A percentile compares a stretch with the other conserved stretches of the same genome.
These are phyloP conservation scores for Nothocercus nigrocapillus DNA, from an alignment of 2,113 vertebrate species.

Conservation along the genomic window DNA sequence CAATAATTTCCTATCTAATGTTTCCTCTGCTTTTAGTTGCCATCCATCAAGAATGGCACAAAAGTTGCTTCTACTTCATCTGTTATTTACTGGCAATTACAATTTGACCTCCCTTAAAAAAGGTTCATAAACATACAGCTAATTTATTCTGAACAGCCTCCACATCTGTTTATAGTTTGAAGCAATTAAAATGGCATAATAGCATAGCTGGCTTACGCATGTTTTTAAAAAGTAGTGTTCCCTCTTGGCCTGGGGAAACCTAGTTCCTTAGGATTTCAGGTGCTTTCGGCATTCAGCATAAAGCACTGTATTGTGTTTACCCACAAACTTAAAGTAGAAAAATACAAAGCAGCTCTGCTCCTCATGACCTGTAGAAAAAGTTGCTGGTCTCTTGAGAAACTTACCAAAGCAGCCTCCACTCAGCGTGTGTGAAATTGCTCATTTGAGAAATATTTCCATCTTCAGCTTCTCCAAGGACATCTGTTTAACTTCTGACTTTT, in stretches of 20 bases:
- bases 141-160: neutral
- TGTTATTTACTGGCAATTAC: neutral
- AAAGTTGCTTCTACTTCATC: neutral
- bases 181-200: neutral
- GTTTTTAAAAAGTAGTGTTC: neutral
- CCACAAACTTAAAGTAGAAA: neutral
- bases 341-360: neutral
- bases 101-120: neutral
- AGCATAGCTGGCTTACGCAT: neutral
- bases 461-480: neutral
- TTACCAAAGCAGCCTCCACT: neutral
- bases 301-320: neutral
- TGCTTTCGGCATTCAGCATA: neutral
- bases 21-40: neutral
- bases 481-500: neutral
- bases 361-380: neutral
- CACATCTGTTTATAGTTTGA: neutral
- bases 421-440: neutral
- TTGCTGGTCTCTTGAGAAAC: neutral
- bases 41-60: neutral
- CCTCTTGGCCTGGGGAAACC: neutral
- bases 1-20: neutral
- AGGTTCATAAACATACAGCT: neutral
- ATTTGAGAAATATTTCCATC: constrained; percentile 8
- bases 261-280: neutral